A percentile compares a stretch with the other conserved stretches of the same genome.
Conservation (phyloP, 2,113 vertebrate species). For the Galeopterus variegatus region DNA sequence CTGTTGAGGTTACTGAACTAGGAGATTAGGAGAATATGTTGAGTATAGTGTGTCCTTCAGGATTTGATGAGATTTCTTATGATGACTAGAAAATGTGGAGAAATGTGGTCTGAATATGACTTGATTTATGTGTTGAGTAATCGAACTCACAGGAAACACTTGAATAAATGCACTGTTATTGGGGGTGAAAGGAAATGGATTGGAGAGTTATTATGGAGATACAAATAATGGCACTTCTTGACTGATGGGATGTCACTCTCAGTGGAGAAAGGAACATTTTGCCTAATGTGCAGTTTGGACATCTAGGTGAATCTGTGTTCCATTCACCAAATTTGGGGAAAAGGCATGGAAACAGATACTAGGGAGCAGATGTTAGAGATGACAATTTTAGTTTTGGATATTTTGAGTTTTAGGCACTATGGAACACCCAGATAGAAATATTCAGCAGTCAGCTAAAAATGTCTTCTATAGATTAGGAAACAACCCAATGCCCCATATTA, state of each 20-base stretch:
- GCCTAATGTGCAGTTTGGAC: not conserved
- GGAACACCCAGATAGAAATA: not conserved
- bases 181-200: not conserved
- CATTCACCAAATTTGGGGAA: not conserved
- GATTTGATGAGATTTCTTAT: conserved; percentile 46
- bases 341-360: not conserved
- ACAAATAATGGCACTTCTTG: not conserved
- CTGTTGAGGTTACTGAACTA: not conserved
- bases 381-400: conserved; percentile 47
- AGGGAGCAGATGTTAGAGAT: not conserved
- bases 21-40: conserved; percentile 45
- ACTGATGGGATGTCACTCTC: not conserved
- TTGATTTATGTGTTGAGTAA: not conserved
- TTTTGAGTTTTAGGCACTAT: not conserved
- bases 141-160: not conserved
- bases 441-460: conserved; percentile 30
- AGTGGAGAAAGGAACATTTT: conserved; percentile 25
- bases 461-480: not conserved
- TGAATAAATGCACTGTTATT: conserved; percentile 23
- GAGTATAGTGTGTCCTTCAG: not conserved
- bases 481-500: not conserved
- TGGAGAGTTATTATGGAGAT: conserved; percentile 8
- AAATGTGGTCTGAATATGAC: not conserved
- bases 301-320: not conserved
- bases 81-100: conserved; percentile 34